Percentiles rank a stretch among this genome's conserved stretches.
Evolutionary conservation across 1,140 invertebrate genomes (phyloP).

Genomic region (Scylla paramamosain): DNA sequence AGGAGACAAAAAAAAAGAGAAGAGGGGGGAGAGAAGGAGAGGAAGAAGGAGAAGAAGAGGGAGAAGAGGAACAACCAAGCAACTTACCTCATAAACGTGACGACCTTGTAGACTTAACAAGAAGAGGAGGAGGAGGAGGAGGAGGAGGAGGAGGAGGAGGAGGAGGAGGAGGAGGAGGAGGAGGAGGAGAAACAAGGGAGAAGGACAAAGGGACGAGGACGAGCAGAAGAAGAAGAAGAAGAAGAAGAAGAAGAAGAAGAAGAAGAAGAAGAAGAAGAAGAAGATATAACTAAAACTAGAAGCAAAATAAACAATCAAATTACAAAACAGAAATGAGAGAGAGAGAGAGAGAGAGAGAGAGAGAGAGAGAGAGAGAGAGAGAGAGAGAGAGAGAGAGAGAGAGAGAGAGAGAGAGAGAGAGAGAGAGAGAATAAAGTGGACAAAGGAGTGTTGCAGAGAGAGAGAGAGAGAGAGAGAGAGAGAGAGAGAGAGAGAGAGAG

Average conservation of each 20-base stretch:
- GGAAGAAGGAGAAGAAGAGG: too few species aligned
- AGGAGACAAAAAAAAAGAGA: background rate
- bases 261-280: background rate
- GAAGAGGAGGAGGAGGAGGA: too few species aligned
- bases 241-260: background rate
- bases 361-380: too few species aligned
- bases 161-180: conserved; percentile 4
- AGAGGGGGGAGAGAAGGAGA: too few species aligned
- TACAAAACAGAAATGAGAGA: background rate
- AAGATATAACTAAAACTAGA: background rate
- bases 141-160: background rate
- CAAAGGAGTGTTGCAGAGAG: background rate
- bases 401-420: conserved; percentile 30
- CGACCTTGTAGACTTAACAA: too few species aligned
- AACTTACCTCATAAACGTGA: too few species aligned
- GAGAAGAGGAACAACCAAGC: too few species aligned
- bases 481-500: conserved; percentile 29
- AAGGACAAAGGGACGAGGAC: background rate
- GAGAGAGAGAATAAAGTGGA: background rate
- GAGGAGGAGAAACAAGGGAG: background rate
- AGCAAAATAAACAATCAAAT: too few species aligned
- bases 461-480: background rate
- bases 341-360: background rate
- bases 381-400: background rate
- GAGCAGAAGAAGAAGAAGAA: background rate